These are phyloP conservation scores for Malacoctenus gilli DNA, from an alignment of 2,797 vertebrate species.

Conservation along the genomic window DNA sequence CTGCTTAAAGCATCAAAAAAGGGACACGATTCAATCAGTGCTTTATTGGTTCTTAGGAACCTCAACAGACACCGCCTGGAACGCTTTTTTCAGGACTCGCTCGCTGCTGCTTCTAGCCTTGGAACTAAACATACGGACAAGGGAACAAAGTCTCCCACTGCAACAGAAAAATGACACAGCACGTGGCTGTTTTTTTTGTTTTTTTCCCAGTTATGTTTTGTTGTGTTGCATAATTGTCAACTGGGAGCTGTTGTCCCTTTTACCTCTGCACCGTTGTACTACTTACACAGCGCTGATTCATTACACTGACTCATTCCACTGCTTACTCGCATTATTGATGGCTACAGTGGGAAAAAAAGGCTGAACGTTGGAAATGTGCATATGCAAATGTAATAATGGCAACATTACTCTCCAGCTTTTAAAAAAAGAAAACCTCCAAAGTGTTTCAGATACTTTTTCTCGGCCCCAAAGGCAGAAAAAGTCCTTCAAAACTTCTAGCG, in stretches of 20 bases:
- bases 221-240: slow-evolving; percentile 14
- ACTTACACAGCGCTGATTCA: slow-evolving; percentile 20
- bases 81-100: no score
- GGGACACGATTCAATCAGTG: no score
- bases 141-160: background rate
- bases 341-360: slow-evolving; percentile 20
- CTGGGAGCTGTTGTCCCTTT: slow-evolving; percentile 5
- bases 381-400: slow-evolving; percentile 8
- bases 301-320: slow-evolving; percentile 19
- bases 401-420: background rate
- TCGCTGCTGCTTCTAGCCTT: no score
- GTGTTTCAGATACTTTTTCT: background rate
- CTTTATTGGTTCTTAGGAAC: no score
- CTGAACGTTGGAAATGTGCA: slow-evolving; percentile 15
- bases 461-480: background rate
- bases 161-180: slow-evolving; percentile 1
- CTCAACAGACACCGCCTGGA: no score
- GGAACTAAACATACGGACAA: background rate
- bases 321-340: slow-evolving; percentile 8
- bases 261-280: slow-evolving; percentile 5
- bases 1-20: no score
- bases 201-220: slow-evolving; percentile 14
- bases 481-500: background rate
- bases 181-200: background rate
- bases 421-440: background rate